Evolutionary conservation across 2,113 vertebrate species (phyloP).

Genomic region (Chrysemys picta): DNA sequence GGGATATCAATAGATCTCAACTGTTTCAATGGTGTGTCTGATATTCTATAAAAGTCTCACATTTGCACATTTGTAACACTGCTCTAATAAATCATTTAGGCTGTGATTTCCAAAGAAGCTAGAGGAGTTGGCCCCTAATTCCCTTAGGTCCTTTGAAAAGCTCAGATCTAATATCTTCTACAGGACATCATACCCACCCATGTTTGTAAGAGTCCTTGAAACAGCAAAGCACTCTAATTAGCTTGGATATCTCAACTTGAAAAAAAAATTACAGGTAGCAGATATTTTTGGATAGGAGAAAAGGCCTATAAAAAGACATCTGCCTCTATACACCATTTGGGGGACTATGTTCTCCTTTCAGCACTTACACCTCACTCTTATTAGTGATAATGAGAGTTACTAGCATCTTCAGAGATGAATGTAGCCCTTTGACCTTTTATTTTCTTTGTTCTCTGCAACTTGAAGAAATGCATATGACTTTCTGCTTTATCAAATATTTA

Average conservation of each 20-base stretch:
- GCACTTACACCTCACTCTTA: fast-evolving
- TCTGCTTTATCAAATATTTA: background rate
- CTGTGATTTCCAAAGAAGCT: background rate
- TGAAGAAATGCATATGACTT: background rate
- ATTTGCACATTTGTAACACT: background rate
- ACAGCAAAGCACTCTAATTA: background rate
- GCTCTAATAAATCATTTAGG: background rate
- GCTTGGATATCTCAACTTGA: background rate
- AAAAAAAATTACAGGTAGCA: background rate
- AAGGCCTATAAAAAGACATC: background rate
- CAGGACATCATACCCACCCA: too few relatives aligned
- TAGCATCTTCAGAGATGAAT: background rate
- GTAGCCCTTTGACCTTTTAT: background rate
- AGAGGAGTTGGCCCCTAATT: background rate
- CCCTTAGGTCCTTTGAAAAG: background rate
- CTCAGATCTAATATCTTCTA: background rate
- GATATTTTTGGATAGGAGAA: background rate
- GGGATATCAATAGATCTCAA: background rate
- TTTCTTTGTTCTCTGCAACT: background rate
- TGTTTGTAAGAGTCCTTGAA: background rate
- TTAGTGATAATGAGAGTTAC: background rate
- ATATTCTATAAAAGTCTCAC: too few relatives aligned
- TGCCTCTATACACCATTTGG: background rate
- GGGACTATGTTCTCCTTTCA: background rate
- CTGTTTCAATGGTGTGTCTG: background rate